phyloP scores from a whole-genome alignment of 2,113 vertebrate species.

The Agapornis roseicollis region DNA sequence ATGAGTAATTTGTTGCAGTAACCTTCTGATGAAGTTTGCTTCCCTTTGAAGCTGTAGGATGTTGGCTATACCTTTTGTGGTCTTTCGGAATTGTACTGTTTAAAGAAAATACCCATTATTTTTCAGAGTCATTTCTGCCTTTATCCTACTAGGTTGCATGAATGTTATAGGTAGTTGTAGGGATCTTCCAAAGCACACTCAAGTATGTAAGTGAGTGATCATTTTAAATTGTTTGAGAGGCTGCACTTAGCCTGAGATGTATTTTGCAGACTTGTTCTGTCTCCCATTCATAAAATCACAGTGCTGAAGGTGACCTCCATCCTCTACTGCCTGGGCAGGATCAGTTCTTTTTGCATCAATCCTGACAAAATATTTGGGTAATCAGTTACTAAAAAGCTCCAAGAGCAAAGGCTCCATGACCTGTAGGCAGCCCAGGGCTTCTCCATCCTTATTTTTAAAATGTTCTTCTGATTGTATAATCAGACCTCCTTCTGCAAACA shows the following conservation, averaged over 20 bases:
- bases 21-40: background rate
- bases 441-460: background rate
- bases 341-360: background rate
- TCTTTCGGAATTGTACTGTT: background rate
- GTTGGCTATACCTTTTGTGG: background rate
- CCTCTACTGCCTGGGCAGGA: background rate
- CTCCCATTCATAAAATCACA: background rate
- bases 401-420: background rate
- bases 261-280: background rate
- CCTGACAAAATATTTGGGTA: background rate
- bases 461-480: background rate
- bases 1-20: background rate
- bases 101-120: background rate
- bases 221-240: background rate
- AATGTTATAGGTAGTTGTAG: background rate
- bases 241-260: background rate
- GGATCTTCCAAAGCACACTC: background rate
- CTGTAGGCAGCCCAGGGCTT: background rate
- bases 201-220: background rate
- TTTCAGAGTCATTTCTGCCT: background rate
- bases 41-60: background rate
- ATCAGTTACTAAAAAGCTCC: background rate
- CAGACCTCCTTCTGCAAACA: background rate
- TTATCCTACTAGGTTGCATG: background rate
- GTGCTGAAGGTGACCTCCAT: background rate